Percentiles rank a stretch among this genome's conserved stretches.
phyloP scores from a whole-genome alignment of 2,888 invertebrate genomes.

The Hymenopus coronatus region DNA sequence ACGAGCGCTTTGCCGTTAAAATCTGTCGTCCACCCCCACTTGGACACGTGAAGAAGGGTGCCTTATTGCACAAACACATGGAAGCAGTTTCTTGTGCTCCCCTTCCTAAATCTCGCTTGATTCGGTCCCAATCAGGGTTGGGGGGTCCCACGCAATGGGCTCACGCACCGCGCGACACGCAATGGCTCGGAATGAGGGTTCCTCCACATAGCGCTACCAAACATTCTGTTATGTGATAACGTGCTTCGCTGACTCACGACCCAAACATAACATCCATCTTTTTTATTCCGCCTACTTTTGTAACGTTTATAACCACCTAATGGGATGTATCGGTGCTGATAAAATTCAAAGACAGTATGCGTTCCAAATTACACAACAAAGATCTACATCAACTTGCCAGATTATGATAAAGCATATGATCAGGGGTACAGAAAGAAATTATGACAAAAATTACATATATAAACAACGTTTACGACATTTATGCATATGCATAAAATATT shows the following conservation, averaged over 20 bases:
- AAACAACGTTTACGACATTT: no score
- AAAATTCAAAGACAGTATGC: no score
- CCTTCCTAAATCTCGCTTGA: neutral
- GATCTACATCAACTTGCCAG: no score
- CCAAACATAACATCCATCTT: neutral
- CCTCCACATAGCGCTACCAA: neutral
- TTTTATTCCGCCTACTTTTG: neutral
- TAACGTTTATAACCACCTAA: neutral
- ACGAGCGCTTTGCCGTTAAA: neutral
- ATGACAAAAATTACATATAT: no score
- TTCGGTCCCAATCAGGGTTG: neutral
- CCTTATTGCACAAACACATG: slow-evolving; percentile 19
- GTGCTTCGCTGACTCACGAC: neutral
- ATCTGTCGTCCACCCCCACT: neutral
- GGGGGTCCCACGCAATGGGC: neutral
- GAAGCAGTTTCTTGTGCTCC: neutral
- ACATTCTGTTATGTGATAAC: neutral
- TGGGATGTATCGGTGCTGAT: no score
- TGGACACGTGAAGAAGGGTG: neutral
- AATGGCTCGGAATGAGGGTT: neutral
- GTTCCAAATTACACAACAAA: no score
- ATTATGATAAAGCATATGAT: no score
- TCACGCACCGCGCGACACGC: neutral
- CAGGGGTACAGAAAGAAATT: no score
- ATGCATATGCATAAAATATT: no score